phyloP scores from a whole-genome alignment of 2,113 vertebrate genomes.

The Podarcis raffonei region DNA sequence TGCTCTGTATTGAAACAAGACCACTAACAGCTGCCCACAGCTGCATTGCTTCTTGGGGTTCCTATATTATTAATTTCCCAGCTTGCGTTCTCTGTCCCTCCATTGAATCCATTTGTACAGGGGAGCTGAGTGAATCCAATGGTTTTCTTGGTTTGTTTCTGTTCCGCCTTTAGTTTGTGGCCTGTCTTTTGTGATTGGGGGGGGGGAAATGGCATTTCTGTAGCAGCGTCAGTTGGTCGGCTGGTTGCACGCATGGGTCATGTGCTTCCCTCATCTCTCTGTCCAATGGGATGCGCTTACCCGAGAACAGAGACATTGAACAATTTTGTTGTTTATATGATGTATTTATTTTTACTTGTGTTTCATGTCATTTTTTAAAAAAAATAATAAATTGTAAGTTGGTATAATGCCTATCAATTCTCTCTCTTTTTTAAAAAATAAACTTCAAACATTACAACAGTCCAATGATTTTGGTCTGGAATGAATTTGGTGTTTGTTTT shows the following conservation, averaged over 20 bases:
- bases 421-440: constrained; percentile 65
- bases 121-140: constrained; percentile 52
- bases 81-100: not conserved
- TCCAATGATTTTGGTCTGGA: constrained; percentile 43
- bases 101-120: constrained; percentile 1
- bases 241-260: constrained; percentile 69
- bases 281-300: constrained; percentile 51
- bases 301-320: constrained; percentile 77
- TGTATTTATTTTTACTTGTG: constrained; percentile 88
- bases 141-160: constrained; percentile 64
- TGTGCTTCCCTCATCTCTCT: constrained; percentile 82
- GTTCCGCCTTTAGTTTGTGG: constrained; percentile 75
- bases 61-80: not conserved
- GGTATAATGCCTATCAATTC: constrained; percentile 78
- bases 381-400: constrained; percentile 85
- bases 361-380: constrained; percentile 84
- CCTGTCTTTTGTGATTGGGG: constrained; percentile 72
- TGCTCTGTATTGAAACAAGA: not conserved
- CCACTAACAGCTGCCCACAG: not conserved
- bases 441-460: constrained; percentile 54
- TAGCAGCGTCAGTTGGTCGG: constrained; percentile 63
- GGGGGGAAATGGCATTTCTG: constrained; percentile 55
- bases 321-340: constrained; percentile 85
- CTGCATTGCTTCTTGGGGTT: constrained; percentile 13
- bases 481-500: constrained; percentile 11